These are phyloP conservation scores for Pseudochaenichthys georgianus DNA, from an alignment of 2,797 vertebrate species.

Conservation along the genomic window DNA sequence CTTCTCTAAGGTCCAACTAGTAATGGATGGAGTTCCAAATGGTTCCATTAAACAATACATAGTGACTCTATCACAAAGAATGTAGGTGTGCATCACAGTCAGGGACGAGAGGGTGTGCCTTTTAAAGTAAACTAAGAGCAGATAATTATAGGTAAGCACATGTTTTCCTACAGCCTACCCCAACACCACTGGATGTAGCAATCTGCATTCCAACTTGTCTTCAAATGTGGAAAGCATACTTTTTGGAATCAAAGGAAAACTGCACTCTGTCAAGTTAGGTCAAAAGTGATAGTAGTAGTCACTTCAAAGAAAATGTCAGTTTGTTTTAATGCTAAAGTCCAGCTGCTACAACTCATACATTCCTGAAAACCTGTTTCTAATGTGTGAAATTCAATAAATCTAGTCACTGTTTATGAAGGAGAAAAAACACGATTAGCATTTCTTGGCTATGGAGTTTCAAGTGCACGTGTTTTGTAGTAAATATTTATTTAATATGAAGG, in stretches of 20 bases:
- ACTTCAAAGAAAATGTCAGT: neutral
- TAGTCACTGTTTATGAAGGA: neutral
- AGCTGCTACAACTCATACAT: neutral
- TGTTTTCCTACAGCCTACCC: slow-evolving; percentile 19
- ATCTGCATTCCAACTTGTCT: slow-evolving; percentile 23
- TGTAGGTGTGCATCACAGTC: neutral
- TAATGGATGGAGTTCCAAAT: neutral
- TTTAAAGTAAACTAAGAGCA: slow-evolving; percentile 7
- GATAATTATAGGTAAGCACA: slow-evolving; percentile 39
- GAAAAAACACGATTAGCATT: neutral
- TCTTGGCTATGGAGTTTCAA: neutral
- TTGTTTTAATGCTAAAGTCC: neutral
- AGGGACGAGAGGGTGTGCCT: neutral
- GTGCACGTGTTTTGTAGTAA: neutral
- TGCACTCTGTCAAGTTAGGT: neutral
- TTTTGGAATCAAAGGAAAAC: slow-evolving; percentile 6
- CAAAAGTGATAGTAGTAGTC: neutral
- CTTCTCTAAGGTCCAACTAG: neutral
- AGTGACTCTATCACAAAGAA: neutral
- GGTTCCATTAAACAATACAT: neutral
- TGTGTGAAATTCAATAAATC: neutral
- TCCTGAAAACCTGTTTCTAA: neutral
- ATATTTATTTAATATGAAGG: neutral
- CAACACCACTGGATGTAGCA: neutral
- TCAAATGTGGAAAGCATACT: slow-evolving; percentile 31